phyloP scores from a whole-genome alignment of 2,888 invertebrate species.

The Meta bourneti region DNA sequence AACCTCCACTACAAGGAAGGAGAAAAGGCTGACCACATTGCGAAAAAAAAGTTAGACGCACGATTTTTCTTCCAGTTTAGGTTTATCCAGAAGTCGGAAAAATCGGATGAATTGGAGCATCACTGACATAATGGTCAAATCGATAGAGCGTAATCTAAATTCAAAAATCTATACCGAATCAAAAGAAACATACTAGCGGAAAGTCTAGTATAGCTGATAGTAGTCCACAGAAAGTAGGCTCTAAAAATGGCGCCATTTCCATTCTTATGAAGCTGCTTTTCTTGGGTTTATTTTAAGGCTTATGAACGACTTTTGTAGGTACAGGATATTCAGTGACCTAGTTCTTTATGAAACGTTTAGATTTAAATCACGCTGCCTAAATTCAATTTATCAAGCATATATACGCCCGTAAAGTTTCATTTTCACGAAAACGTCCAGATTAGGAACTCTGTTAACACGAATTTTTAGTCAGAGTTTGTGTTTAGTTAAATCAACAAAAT shows the following conservation, averaged over 20 bases:
- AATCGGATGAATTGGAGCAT: constrained; percentile 20
- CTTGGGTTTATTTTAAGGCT: not conserved
- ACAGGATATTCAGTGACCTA: too few relatives aligned
- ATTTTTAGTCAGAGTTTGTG: too few relatives aligned
- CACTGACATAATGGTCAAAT: not conserved
- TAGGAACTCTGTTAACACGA: too few relatives aligned
- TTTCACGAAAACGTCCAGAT: too few relatives aligned
- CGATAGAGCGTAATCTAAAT: not conserved
- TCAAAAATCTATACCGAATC: constrained; percentile 9
- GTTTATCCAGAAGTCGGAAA: not conserved
- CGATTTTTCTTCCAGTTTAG: not conserved
- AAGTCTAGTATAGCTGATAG: not conserved
- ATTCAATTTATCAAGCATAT: too few relatives aligned
- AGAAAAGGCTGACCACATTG: not conserved
- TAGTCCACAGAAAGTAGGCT: not conserved
- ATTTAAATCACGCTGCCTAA: too few relatives aligned
- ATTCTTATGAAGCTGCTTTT: not conserved
- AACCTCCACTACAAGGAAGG: not conserved
- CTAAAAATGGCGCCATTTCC: constrained; percentile 16
- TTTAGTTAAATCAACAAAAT: too few relatives aligned
- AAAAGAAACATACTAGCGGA: not conserved
- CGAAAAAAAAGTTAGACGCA: not conserved
- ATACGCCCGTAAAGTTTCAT: too few relatives aligned
- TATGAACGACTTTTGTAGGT: too few relatives aligned
- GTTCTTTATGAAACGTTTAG: too few relatives aligned